Percentiles rank a stretch among this genome's conserved stretches.
These are phyloP conservation scores for Sciaenops ocellatus DNA, from an alignment of 2,797 vertebrate genomes.

Conservation along the genomic window DNA sequence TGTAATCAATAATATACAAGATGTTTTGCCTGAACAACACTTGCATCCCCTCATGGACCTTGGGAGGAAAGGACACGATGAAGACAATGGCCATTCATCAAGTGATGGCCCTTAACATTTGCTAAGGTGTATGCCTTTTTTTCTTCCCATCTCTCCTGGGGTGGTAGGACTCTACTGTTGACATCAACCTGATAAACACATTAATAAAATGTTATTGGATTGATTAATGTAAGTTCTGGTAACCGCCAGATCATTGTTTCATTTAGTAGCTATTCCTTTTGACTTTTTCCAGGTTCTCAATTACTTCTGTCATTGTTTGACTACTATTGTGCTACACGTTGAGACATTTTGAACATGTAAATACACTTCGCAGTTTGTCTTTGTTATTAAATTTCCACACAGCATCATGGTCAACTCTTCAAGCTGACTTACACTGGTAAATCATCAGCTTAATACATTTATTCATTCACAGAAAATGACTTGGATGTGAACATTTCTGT, in stretches of 20 bases:
- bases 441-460: neutral
- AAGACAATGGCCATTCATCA: neutral
- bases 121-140: neutral
- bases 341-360: neutral
- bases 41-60: neutral
- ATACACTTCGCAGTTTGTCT: neutral
- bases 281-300: no score
- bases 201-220: neutral
- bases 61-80: neutral
- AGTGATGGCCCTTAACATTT: neutral
- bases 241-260: neutral
- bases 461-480: neutral
- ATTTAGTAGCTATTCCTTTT: neutral
- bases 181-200: neutral
- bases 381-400: neutral
- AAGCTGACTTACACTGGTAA: neutral
- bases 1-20: neutral
- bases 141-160: neutral
- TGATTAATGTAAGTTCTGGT: neutral
- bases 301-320: no score
- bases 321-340: neutral
- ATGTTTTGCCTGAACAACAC: neutral
- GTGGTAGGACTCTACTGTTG: neutral
- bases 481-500: no score
- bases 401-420: neutral